These are phyloP conservation scores for Holacanthella duospinosa DNA, from an alignment of 2,888 invertebrate genomes.

Conservation along the genomic window DNA sequence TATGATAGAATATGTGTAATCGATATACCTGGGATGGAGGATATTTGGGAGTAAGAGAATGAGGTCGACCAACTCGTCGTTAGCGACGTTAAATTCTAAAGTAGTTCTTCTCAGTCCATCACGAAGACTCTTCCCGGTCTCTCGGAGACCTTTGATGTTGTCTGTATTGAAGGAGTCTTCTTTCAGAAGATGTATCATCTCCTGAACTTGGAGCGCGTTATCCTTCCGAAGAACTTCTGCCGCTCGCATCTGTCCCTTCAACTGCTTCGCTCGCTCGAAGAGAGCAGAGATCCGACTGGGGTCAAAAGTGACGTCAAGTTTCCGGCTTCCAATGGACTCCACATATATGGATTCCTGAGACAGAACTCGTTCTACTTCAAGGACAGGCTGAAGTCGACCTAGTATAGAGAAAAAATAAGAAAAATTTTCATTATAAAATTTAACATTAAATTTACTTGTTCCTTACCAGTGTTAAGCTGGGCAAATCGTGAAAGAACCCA, in stretches of 20 bases:
- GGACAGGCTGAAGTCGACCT: slow-evolving; percentile 17
- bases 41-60: slow-evolving; percentile 59
- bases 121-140: slow-evolving; percentile 49
- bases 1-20: too few relatives aligned
- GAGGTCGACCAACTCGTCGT: slow-evolving; percentile 56
- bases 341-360: slow-evolving; percentile 16
- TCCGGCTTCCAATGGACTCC: slow-evolving; percentile 49
- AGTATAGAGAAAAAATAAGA: neutral
- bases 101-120: slow-evolving; percentile 56
- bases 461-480: slow-evolving; percentile 9
- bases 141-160: slow-evolving; percentile 48
- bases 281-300: slow-evolving; percentile 16
- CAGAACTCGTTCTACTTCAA: slow-evolving; percentile 29
- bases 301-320: slow-evolving; percentile 56
- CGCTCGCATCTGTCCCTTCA: slow-evolving; percentile 44
- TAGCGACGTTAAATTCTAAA: slow-evolving; percentile 57
- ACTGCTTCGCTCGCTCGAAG: slow-evolving; percentile 41
- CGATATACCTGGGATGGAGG: too few relatives aligned
- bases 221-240: slow-evolving; percentile 20
- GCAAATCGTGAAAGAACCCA: slow-evolving; percentile 18
- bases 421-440: neutral
- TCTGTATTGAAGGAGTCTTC: slow-evolving; percentile 29
- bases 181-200: slow-evolving; percentile 6
- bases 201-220: neutral
- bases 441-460: neutral